Evolutionary conservation across 1,140 invertebrate genomes (phyloP).

Genomic region (Drosophila equinoxialis): DNA sequence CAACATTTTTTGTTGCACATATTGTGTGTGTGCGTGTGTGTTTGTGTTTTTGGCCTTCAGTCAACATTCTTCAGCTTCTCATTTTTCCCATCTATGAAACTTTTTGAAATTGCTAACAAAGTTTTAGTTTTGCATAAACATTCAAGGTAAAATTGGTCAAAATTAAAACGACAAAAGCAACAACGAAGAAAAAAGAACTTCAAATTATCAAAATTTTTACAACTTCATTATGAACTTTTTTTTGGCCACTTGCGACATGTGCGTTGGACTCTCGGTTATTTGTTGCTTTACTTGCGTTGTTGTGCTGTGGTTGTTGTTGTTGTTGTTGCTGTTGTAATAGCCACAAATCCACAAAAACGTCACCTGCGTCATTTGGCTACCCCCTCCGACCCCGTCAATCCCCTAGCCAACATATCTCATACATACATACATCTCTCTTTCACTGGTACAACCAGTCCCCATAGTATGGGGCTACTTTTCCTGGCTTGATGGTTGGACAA

Average conservation of each 20-base stretch:
- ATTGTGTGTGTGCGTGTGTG: neutral
- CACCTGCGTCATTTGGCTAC: constrained; percentile 65
- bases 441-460: constrained; percentile 37
- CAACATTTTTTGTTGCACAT: constrained; percentile 2
- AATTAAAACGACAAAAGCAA: constrained; percentile 22
- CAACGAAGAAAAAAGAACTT: constrained; percentile 52
- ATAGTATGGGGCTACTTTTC: constrained; percentile 49
- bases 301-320: constrained; percentile 42
- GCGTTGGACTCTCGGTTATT: constrained; percentile 25
- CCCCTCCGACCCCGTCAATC: neutral
- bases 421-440: neutral
- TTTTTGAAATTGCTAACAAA: constrained; percentile 24
- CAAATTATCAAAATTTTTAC: constrained; percentile 72
- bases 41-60: neutral
- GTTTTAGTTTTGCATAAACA: constrained; percentile 27
- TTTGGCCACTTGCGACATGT: constrained; percentile 53
- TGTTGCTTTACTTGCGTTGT: constrained; percentile 35
- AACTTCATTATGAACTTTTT: constrained; percentile 74
- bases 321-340: constrained; percentile 53
- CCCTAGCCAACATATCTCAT: neutral
- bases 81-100: neutral
- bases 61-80: neutral
- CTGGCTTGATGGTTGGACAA: constrained; percentile 33
- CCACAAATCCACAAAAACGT: constrained; percentile 73
- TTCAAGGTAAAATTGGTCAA: constrained; percentile 38